Evolutionary conservation across 2,113 vertebrate species (phyloP).

Genomic region (Hipposideros armiger): DNA sequence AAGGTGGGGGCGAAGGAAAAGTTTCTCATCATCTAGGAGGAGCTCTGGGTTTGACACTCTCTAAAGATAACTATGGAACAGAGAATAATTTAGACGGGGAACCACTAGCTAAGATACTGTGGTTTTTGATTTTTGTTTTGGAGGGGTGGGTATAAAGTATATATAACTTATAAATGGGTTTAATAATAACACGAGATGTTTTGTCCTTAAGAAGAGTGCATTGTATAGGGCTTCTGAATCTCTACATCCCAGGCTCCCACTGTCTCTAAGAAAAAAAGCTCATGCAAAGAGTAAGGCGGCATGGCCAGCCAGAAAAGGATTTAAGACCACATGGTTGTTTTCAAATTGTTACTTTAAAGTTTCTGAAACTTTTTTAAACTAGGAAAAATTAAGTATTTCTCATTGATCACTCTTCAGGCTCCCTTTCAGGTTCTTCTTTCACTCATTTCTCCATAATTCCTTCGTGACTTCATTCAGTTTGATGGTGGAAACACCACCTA

Average conservation of each 20-base stretch:
- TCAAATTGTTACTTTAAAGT: neutral
- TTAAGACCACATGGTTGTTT: neutral
- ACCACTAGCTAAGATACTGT: neutral
- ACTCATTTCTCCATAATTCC: neutral
- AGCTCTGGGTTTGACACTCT: neutral
- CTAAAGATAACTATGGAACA: neutral
- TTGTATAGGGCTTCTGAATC: neutral
- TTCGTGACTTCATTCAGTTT: neutral
- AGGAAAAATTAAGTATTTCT: neutral
- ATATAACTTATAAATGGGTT: neutral
- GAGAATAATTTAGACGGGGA: neutral
- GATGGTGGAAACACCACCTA: neutral
- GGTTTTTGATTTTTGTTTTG: neutral
- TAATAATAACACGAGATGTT: neutral
- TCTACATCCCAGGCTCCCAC: neutral
- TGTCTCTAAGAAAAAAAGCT: neutral
- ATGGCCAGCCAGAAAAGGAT: neutral
- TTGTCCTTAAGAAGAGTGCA: neutral
- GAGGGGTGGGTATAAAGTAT: rapidly evolving
- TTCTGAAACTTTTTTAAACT: neutral
- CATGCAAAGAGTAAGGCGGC: neutral
- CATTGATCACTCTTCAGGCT: neutral
- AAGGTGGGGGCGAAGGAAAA: neutral
- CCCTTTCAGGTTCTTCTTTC: neutral
- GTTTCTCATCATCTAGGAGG: neutral